Evolutionary conservation across 1,140 invertebrate genomes (phyloP).

Genomic region (Drosophila lini): DNA sequence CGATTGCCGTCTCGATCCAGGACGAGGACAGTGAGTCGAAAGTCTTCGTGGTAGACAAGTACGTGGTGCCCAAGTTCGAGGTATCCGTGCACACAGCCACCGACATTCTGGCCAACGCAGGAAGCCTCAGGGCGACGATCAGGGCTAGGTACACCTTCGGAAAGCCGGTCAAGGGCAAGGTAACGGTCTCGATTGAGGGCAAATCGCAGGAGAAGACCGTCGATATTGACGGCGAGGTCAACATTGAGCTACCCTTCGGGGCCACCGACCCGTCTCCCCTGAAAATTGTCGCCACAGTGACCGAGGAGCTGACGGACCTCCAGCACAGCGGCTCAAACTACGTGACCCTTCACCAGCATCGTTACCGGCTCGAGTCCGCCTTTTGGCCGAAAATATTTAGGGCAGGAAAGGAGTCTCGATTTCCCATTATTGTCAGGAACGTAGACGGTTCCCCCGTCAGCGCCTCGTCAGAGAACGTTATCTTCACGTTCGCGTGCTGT

Average conservation of each 20-base stretch:
- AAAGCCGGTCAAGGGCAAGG: conserved; percentile 91
- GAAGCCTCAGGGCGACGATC: conserved; percentile 90
- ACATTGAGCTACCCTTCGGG: conserved; percentile 87
- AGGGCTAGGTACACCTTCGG: conserved; percentile 90
- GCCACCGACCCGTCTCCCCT: conserved; percentile 84
- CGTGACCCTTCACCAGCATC: conserved; percentile 91
- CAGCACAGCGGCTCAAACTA: conserved; percentile 91
- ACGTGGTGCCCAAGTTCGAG: conserved; percentile 96
- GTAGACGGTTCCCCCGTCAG: conserved; percentile 89
- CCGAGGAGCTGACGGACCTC: conserved; percentile 89
- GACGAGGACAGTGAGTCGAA: conserved; percentile 42
- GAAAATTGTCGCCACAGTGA: conserved; percentile 89
- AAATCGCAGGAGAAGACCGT: conserved; percentile 86
- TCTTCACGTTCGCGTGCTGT: conserved; percentile 22
- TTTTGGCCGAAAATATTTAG: conserved; percentile 91
- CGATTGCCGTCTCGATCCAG: conserved; percentile 87
- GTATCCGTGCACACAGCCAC: conserved; percentile 92
- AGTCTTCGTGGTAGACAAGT: conserved; percentile 88
- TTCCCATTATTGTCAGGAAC: conserved; percentile 86
- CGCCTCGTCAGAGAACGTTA: conserved; percentile 87
- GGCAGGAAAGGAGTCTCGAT: conserved; percentile 92
- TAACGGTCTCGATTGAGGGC: conserved; percentile 88
- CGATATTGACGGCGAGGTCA: conserved; percentile 89
- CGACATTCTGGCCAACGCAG: conserved; percentile 92
- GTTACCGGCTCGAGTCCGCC: conserved; percentile 93